Evolutionary conservation across 2,888 invertebrate species (phyloP), one percentile per base, ranked within the genome.

Genomic region (Meiosimyza platycephala): DNA sequence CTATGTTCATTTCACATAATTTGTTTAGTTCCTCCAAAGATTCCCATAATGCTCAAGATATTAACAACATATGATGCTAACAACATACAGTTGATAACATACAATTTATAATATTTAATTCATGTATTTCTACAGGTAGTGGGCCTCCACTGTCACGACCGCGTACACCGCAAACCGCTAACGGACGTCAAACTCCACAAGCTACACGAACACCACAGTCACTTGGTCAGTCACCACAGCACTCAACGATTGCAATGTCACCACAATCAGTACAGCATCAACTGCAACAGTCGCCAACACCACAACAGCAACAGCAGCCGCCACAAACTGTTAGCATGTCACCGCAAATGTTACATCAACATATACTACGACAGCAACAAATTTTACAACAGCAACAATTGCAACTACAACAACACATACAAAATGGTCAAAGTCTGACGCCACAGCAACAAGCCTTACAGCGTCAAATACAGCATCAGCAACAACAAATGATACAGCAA

Each of bases 401-500:
- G 63, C 79, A 80, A 57, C 78, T 86, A n/a, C 86, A 85, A 60
- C 83, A 84, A 60, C 83, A 83, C 40, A 81, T 84, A 73, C 84
- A 83, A 74, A 83, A 79, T 72, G 83, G 85, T 0, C 86, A 86
- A 71, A 84, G 82, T 47, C 76, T 85, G 55, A 83, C 84, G 6
- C 82, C 82, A 2, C 83, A 85, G 22, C 85, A 84, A 69, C 86
- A 84, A 76, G 81, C 78, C 6, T 70, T 90, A 76, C 90, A 90
- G 76, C 89, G 90, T 66, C 85, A 90, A 79, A 85, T 90, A 67
- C 90, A 90, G 80, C 90, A 90, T 80, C 90, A 90, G 74, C 90
- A 90, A 75, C 85, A 90, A 54, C 83, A 83, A 67, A 72, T 84
- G 33, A 74, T 79, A 57, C 84, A 83, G 48, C 83, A 84, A 7